Conservation (phyloP, 2,797 vertebrate species). For the Sebastes vulpes region DNA sequence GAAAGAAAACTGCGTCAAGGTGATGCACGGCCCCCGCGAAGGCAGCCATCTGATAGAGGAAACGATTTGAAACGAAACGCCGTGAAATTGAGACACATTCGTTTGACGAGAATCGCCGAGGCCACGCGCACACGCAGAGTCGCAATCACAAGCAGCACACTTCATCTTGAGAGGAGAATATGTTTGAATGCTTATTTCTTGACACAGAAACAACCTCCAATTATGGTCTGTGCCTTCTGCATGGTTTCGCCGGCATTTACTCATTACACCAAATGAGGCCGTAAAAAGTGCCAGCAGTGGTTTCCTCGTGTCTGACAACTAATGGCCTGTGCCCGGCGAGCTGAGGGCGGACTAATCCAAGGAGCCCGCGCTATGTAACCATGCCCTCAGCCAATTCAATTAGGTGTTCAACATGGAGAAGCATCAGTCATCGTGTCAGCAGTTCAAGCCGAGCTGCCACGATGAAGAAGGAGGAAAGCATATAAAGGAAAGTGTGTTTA, state of each 20-base stretch:
- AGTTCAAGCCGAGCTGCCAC: background rate
- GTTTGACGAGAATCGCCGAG: slow-evolving; percentile 11
- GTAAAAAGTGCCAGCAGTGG: slow-evolving; percentile 43
- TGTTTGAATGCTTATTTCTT: slow-evolving; percentile 4
- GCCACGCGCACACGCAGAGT: background rate
- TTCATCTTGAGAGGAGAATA: slow-evolving; percentile 18
- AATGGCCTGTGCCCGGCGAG: slow-evolving; percentile 35
- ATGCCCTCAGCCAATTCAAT: slow-evolving; percentile 57
- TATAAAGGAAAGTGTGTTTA: slow-evolving; percentile 22
- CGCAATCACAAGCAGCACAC: background rate
- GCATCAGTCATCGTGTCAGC: slow-evolving; percentile 42
- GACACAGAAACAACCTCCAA: slow-evolving; percentile 22
- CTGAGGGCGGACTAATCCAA: slow-evolving; percentile 44
- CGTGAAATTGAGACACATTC: slow-evolving; percentile 49
- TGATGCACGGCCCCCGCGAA: background rate
- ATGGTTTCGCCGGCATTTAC: slow-evolving; percentile 35
- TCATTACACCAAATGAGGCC: slow-evolving; percentile 60
- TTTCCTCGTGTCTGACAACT: slow-evolving; percentile 46
- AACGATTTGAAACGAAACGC: background rate
- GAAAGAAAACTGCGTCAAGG: slow-evolving; percentile 17
- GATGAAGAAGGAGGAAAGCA: slow-evolving; percentile 4
- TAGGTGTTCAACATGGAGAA: slow-evolving; percentile 30
- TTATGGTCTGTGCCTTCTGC: slow-evolving; percentile 25
- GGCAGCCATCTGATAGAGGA: background rate
- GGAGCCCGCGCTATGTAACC: slow-evolving; percentile 22